These are phyloP conservation scores for Peromyscus leucopus DNA, from an alignment of 2,113 vertebrate species.

Conservation along the genomic window DNA sequence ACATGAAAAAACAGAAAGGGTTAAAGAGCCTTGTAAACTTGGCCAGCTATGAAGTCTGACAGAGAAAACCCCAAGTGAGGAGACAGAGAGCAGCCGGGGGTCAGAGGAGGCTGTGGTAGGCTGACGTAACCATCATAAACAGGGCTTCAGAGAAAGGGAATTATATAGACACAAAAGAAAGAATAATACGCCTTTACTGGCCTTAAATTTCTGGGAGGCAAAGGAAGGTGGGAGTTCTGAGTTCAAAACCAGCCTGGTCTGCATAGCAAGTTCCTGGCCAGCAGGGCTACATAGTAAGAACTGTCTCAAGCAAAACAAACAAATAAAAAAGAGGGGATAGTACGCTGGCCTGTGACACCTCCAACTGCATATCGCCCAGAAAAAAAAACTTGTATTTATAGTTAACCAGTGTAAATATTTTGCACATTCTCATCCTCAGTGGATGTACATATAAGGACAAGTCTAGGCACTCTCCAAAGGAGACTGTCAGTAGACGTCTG, in stretches of 20 bases:
- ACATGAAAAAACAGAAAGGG: not conserved
- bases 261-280: not conserved
- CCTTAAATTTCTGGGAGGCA: not conserved
- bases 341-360: not conserved
- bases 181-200: no score
- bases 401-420: conserved; percentile 22
- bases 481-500: not conserved
- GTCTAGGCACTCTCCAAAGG: not conserved
- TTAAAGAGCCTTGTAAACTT: not conserved
- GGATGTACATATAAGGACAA: not conserved
- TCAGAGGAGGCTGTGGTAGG: not conserved
- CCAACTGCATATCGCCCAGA: not conserved
- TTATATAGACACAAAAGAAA: not conserved
- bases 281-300: not conserved
- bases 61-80: not conserved
- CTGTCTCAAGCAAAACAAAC: not conserved
- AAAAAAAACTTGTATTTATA: not conserved
- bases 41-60: not conserved
- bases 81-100: not conserved
- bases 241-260: not conserved
- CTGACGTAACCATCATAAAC: not conserved
- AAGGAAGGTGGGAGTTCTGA: not conserved
- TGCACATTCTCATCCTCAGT: not conserved
- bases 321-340: not conserved
- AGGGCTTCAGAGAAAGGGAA: not conserved